Base-by-base conservation (phyloP, 64 coral and sea anemone genomes). In the Trachythela sp. region DNA sequence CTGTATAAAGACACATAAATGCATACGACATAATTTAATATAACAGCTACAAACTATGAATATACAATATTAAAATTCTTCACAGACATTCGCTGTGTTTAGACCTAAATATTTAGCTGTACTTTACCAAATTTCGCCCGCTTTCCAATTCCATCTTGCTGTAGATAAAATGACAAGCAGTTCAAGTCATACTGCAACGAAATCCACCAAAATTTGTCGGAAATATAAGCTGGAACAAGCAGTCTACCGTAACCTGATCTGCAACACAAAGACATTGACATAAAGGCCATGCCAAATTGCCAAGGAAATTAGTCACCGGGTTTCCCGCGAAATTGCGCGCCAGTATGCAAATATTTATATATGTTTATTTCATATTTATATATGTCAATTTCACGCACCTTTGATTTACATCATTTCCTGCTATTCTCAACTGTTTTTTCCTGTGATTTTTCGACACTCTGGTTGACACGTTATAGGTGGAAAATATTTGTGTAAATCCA, bases 191-290 rank as follows among this genome's bases (percentile, higher is more conserved):
- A 37, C 4, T 80, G 33, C 37, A 37, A 29, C 37, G 37, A 80
- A 80, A 80, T 80, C 20, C 11, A 39, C 9, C 31, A 39, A 2
- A 80, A 11, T 37, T 37, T 35, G 75, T 80, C 75, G 75, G 56
- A 64, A 64, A 64, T 64, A 27, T 27, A 64, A 64, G 56, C 56
- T 64, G 24, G 7, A 64, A 64, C 20, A 13, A 27, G 20, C 20
- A 64, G 75, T 80, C 4, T 80, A 80, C 7, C 75, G 75, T 80
- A 80, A 80, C 75, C 13, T 39, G 75, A 80, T 80, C 20, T 80
- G 3, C 75, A 80, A 80, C 75, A 80, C 75, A 80, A 80, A 80
- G 37, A 80, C 2, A 35, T 0, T 35, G 15, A 39, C 15, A 35
- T 17, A 80, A n/a, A 80, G 26, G 75, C 27, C 75, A 34, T 30